Evolutionary conservation across 37 sponge, comb jelly and placozoan genomes (phyloP).

Genomic region (Ephydatia muelleri): DNA sequence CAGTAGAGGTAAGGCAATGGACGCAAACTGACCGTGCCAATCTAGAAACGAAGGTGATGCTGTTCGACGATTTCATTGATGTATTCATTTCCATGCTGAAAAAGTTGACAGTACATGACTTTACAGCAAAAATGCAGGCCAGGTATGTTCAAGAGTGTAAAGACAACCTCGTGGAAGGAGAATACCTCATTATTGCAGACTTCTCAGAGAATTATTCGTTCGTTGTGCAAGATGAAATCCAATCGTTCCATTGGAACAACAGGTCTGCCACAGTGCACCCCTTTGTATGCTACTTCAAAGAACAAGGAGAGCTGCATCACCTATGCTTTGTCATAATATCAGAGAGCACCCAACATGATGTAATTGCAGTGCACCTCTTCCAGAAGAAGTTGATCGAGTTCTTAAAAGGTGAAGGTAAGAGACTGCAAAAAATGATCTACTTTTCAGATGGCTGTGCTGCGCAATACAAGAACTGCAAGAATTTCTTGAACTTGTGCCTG

Average conservation of each 20-base stretch:
- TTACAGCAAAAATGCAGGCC: too few relatives aligned
- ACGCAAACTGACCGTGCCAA: conserved; percentile 5
- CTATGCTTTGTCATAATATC: conserved; percentile 18
- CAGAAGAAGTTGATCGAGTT: too few relatives aligned
- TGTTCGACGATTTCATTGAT: conserved; percentile 19
- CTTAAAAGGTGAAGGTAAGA: not conserved
- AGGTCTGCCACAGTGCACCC: conserved; percentile 24
- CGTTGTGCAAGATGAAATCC: conserved; percentile 22
- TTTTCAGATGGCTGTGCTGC: conserved; percentile 27
- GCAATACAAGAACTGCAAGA: conserved; percentile 37
- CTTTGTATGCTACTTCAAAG: conserved; percentile 25
- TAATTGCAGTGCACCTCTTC: too few relatives aligned
- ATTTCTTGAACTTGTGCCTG: conserved; percentile 25
- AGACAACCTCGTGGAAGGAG: not conserved
- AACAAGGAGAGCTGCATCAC: not conserved
- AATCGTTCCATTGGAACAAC: too few relatives aligned
- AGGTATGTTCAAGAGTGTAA: too few relatives aligned
- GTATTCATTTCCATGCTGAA: not conserved
- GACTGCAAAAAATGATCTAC: conserved; percentile 6
- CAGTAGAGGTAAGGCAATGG: conserved; percentile 11
- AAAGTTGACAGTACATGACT: too few relatives aligned
- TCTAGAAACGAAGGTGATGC: not conserved
- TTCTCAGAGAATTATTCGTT: too few relatives aligned
- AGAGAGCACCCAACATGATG: conserved; percentile 20
- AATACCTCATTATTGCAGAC: conserved; percentile 10